phyloP scores from a whole-genome alignment of 2,797 vertebrate genomes.

The Anniella stebbinsi region DNA sequence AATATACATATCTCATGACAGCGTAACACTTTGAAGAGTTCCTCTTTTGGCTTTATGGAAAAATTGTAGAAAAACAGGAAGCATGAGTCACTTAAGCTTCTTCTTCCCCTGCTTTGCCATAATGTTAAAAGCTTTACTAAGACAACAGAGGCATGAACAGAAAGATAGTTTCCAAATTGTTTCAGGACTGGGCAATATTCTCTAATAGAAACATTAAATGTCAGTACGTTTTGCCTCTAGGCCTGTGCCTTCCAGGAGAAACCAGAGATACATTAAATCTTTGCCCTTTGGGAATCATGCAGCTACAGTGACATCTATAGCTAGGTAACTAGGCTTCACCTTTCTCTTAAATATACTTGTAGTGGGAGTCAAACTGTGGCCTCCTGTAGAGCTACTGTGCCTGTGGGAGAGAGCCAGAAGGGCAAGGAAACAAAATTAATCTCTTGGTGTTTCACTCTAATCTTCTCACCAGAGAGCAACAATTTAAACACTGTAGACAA shows the following conservation, averaged over 20 bases:
- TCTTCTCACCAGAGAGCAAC: slow-evolving; percentile 15
- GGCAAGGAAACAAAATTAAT: slow-evolving; percentile 7
- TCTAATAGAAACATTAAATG: slow-evolving; percentile 56
- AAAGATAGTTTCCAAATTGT: slow-evolving; percentile 33
- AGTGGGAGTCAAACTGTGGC: slow-evolving; percentile 22
- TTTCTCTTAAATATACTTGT: slow-evolving; percentile 50
- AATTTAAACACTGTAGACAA: slow-evolving; percentile 17
- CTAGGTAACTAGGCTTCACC: slow-evolving; percentile 47
- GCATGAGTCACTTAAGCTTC: neutral
- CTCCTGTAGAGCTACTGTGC: slow-evolving; percentile 3
- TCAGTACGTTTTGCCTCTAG: slow-evolving; percentile 30
- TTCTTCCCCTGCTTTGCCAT: neutral
- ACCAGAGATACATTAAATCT: slow-evolving; percentile 34
- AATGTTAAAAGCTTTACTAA: neutral
- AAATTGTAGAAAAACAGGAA: neutral
- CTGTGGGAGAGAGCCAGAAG: slow-evolving; percentile 30
- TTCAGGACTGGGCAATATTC: slow-evolving; percentile 7
- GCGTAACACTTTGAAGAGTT: neutral
- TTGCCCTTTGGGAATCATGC: slow-evolving; percentile 44
- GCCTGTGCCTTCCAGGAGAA: slow-evolving; percentile 42
- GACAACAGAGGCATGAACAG: neutral
- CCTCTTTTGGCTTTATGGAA: neutral
- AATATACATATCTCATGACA: neutral
- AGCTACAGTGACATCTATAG: slow-evolving; percentile 43
- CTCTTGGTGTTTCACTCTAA: slow-evolving; percentile 8